phyloP scores from a whole-genome alignment of 35 echinoderm and acorn worm species.

The Apostichopus japonicus region DNA sequence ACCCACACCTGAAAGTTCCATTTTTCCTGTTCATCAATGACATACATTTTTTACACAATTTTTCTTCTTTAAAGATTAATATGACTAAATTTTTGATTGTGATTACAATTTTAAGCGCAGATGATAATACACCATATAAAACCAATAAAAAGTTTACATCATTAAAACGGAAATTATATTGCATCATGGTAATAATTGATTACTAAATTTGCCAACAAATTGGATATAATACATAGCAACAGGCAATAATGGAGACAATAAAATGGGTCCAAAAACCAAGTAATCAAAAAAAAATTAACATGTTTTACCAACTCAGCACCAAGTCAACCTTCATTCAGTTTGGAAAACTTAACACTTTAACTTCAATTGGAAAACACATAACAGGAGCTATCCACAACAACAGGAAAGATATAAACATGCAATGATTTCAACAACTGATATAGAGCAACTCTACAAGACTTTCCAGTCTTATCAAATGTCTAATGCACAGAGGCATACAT shows the following conservation, averaged over 20 bases:
- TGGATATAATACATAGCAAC: conserved; percentile 26
- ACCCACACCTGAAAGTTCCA: background rate
- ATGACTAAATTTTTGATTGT: conserved; percentile 7
- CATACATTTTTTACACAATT: background rate
- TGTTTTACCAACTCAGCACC: conserved; percentile 18
- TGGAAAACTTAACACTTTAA: too few species aligned
- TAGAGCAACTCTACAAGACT: too few species aligned
- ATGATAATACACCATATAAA: conserved; percentile 46
- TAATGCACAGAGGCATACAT: too few species aligned
- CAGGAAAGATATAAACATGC: too few species aligned
- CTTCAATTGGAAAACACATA: too few species aligned
- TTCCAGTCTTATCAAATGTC: too few species aligned
- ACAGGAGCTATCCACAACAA: too few species aligned
- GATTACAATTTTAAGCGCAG: conserved; percentile 31
- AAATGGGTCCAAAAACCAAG: background rate
- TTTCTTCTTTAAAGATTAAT: background rate
- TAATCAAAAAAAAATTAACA: background rate
- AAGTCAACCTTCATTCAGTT: background rate
- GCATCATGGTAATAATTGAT: conserved; percentile 17
- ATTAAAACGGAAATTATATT: conserved; percentile 46
- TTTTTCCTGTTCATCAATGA: background rate
- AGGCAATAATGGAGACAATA: background rate
- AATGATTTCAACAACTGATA: too few species aligned
- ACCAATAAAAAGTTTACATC: conserved; percentile 13
- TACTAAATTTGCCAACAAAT: conserved; percentile 20